A percentile compares a stretch with the other conserved stretches of the same genome.
These are phyloP conservation scores for Syngnathus floridae DNA, from an alignment of 2,113 vertebrate genomes.

Conservation along the genomic window DNA sequence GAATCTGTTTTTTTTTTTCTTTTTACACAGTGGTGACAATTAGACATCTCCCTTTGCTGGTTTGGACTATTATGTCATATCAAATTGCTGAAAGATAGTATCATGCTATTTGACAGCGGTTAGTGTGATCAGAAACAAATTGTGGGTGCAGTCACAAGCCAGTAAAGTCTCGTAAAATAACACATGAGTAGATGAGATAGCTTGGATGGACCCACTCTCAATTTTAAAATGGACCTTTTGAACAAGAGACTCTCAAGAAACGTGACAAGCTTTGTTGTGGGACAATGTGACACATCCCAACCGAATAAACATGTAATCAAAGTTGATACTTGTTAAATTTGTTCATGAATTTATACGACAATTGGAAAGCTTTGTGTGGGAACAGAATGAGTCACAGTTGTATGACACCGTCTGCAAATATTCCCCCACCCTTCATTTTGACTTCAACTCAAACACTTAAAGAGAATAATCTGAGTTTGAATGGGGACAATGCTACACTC, in stretches of 20 bases:
- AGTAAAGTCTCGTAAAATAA: background rate
- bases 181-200: background rate
- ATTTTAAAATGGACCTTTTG: background rate
- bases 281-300: background rate
- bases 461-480: slow-evolving; percentile 19
- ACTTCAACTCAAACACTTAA: slow-evolving; percentile 11
- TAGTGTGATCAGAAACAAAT: background rate
- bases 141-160: background rate
- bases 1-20: no score
- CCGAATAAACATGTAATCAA: slow-evolving; percentile 4
- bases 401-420: slow-evolving; percentile 25
- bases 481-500: slow-evolving; percentile 14
- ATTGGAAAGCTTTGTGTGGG: slow-evolving; percentile 2
- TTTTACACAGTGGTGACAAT: no score
- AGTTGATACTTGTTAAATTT: slow-evolving; percentile 7
- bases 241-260: background rate
- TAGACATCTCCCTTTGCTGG: no score
- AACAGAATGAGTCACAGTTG: slow-evolving; percentile 17
- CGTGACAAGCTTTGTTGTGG: background rate
- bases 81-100: background rate
- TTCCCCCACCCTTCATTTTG: slow-evolving; percentile 22
- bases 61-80: background rate
- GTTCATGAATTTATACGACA: slow-evolving; percentile 3
- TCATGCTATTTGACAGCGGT: background rate
- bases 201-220: background rate